These are phyloP conservation scores for Pan paniscus DNA, from an alignment of 2,113 vertebrate species.

Conservation along the genomic window DNA sequence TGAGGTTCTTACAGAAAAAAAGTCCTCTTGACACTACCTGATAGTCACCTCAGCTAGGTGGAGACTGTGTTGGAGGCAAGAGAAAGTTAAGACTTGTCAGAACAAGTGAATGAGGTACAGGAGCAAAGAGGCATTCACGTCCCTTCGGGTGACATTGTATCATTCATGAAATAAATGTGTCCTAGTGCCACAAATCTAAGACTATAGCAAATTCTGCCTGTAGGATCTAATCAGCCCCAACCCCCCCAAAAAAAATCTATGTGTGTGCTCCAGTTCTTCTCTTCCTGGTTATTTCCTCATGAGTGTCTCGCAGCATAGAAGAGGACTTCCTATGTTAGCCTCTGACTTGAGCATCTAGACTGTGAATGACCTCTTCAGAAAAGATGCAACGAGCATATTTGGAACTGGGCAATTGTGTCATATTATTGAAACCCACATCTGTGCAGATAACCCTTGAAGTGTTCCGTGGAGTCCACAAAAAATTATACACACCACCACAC, in stretches of 20 bases:
- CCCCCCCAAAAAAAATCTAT: neutral
- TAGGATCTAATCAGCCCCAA: neutral
- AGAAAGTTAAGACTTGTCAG: neutral
- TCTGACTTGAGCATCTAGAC: no score
- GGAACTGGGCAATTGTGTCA: neutral
- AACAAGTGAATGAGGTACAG: neutral
- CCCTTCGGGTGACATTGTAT: neutral
- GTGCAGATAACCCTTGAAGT: neutral
- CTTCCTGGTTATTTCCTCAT: rapidly evolving
- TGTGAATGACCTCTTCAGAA: neutral
- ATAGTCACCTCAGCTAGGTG: neutral
- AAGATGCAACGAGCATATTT: neutral
- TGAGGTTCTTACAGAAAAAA: neutral
- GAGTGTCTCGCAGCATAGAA: rapidly evolving
- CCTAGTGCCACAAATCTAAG: neutral
- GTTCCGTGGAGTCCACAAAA: neutral
- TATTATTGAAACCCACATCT: neutral
- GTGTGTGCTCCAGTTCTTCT: neutral
- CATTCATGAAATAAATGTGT: neutral
- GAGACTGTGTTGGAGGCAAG: neutral
- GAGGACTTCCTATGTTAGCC: neutral
- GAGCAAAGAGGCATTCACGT: rapidly evolving
- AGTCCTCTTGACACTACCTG: neutral
- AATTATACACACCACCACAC: neutral
- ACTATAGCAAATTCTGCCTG: neutral